Percentiles rank a stretch among this genome's conserved stretches.
Evolutionary conservation across 2,888 invertebrate species (phyloP).

Genomic region (Drosophila diplacantha): DNA sequence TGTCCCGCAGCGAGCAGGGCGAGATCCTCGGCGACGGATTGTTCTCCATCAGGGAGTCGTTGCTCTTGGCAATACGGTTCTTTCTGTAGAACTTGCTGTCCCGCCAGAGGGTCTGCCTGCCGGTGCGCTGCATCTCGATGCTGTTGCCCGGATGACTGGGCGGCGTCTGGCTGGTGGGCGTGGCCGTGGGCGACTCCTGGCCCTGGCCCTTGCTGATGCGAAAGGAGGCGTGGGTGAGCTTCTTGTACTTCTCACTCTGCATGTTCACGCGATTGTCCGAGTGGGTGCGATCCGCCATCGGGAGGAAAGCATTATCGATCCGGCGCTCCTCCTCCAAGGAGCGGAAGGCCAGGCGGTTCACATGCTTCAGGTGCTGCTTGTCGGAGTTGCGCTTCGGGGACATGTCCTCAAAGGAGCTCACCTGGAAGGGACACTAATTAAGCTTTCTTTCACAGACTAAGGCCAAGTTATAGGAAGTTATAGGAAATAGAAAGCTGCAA

Average conservation of each 20-base stretch:
- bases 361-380: slow-evolving; percentile 75
- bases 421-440: slow-evolving; percentile 34
- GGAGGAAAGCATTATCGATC: slow-evolving; percentile 77
- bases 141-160: slow-evolving; percentile 32
- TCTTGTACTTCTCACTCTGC: slow-evolving; percentile 77
- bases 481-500: not conserved
- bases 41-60: slow-evolving; percentile 77
- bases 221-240: slow-evolving; percentile 77
- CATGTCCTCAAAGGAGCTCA: slow-evolving; percentile 78
- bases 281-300: slow-evolving; percentile 76
- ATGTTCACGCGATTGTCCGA: slow-evolving; percentile 77
- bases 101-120: slow-evolving; percentile 76
- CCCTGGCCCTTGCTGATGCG: slow-evolving; percentile 75
- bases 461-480: too few species aligned
- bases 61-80: slow-evolving; percentile 77
- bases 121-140: slow-evolving; percentile 70
- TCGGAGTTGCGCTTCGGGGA: slow-evolving; percentile 71
- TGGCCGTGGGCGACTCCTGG: slow-evolving; percentile 56
- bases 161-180: slow-evolving; percentile 46
- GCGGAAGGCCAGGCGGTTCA: slow-evolving; percentile 76
- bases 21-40: slow-evolving; percentile 69
- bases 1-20: slow-evolving; percentile 73
- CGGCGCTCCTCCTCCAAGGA: slow-evolving; percentile 78
- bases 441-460: slow-evolving; percentile 6
- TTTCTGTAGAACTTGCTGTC: slow-evolving; percentile 78